Conservation (phyloP, 23 tunicate species). For the Clavelina lepadiformis region DNA sequence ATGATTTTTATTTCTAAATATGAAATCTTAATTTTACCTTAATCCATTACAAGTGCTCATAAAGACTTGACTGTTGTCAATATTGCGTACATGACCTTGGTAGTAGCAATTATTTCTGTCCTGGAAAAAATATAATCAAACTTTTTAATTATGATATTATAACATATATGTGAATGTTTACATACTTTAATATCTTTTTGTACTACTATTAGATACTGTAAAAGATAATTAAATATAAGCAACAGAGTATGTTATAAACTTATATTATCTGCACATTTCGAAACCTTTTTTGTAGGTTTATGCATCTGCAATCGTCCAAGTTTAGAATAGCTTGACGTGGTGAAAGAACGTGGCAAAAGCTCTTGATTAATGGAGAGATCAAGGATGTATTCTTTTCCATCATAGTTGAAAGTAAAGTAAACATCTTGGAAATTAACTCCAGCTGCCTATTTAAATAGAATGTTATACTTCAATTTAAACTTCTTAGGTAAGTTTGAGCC, state of each 20-base stretch:
- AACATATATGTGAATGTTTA: too few relatives aligned
- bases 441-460: neutral
- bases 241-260: too few relatives aligned
- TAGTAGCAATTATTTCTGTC: slow-evolving; percentile 72
- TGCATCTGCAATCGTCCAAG: slow-evolving; percentile 5
- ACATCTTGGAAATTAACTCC: slow-evolving; percentile 3
- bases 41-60: slow-evolving; percentile 78
- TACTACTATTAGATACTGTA: too few relatives aligned
- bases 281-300: slow-evolving; percentile 10
- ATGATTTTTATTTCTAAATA: too few relatives aligned
- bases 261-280: too few relatives aligned
- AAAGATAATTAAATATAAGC: too few relatives aligned
- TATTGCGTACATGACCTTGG: slow-evolving; percentile 50
- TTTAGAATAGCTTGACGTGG: neutral
- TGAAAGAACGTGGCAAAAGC: slow-evolving; percentile 4
- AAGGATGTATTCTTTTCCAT: slow-evolving; percentile 15
- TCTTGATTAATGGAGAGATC: slow-evolving; percentile 11
- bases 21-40: too few relatives aligned
- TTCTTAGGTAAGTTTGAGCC: too few relatives aligned
- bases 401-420: slow-evolving; percentile 12
- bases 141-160: too few relatives aligned
- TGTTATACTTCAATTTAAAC: too few relatives aligned
- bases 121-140: too few relatives aligned
- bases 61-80: slow-evolving; percentile 44
- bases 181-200: too few relatives aligned